These are phyloP conservation scores for Chionoecetes opilio DNA, from an alignment of 1,140 invertebrate genomes.

Conservation along the genomic window DNA sequence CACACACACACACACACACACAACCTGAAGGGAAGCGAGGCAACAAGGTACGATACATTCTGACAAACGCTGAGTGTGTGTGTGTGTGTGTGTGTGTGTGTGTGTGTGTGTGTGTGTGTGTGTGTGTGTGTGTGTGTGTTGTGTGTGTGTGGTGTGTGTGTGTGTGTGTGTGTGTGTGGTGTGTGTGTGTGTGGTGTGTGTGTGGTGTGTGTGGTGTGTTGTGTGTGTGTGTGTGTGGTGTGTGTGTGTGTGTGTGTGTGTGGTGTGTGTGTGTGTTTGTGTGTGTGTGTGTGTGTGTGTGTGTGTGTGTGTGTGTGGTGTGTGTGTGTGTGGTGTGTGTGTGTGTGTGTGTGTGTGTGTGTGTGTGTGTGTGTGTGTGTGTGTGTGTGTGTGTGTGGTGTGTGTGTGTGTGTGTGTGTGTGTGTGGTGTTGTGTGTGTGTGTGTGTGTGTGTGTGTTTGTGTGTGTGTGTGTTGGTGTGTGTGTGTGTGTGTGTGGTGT, in stretches of 20 bases:
- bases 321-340: neutral
- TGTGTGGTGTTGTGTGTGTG: constrained; percentile 27
- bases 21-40: neutral
- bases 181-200: constrained; percentile 6
- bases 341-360: neutral
- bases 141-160: no score
- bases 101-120: constrained; percentile 27
- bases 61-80: neutral
- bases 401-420: neutral
- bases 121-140: constrained; percentile 18
- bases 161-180: no score
- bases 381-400: neutral
- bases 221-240: no score
- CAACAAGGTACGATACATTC: neutral
- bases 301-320: constrained; percentile 25
- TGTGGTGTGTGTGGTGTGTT: constrained; percentile 27
- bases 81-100: neutral
- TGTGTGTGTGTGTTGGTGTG: no score
- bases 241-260: no score
- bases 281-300: neutral
- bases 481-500: no score
- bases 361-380: no score
- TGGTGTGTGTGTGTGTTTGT: neutral
- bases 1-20: no score
- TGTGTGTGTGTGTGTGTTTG: constrained; percentile 16